phyloP scores from a whole-genome alignment of 2,113 vertebrate species.

The Ammodytes dubius region DNA sequence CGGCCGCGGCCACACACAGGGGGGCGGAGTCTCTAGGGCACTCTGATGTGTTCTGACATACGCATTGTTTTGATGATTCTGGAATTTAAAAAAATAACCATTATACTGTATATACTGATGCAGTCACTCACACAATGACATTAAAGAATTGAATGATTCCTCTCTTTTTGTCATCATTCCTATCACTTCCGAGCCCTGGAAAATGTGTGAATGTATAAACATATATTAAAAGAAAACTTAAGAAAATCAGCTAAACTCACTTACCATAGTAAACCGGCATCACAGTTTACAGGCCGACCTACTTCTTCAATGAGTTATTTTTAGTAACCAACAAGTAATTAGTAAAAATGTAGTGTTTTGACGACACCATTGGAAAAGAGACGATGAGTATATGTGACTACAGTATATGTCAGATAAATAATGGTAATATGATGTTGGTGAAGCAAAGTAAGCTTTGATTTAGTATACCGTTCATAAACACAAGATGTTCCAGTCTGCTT shows the following conservation, averaged over 20 bases:
- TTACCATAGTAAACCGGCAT: not conserved
- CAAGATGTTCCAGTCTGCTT: too few species aligned
- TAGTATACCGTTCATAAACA: too few species aligned
- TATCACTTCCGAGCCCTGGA: not conserved
- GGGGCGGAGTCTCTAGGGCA: slow-evolving; percentile 81
- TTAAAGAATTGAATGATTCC: not conserved
- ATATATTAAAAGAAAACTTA: not conserved
- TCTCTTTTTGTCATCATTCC: not conserved
- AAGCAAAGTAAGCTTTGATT: too few species aligned
- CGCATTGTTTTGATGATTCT: slow-evolving; percentile 75
- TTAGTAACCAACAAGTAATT: too few species aligned
- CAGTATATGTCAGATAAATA: too few species aligned
- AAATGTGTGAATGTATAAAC: not conserved
- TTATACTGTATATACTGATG: not conserved
- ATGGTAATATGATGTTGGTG: too few species aligned
- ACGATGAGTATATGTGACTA: too few species aligned
- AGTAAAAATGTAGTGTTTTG: too few species aligned
- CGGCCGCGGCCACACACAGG: slow-evolving; percentile 82
- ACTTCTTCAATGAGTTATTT: not conserved
- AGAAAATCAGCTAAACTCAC: not conserved
- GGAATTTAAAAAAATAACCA: not conserved
- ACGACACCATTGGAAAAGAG: too few species aligned
- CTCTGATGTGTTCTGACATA: slow-evolving; percentile 77
- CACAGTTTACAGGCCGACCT: not conserved
- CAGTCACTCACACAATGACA: not conserved